Conservation (phyloP, 1,140 invertebrate genomes). For the Penaeus indicus region DNA sequence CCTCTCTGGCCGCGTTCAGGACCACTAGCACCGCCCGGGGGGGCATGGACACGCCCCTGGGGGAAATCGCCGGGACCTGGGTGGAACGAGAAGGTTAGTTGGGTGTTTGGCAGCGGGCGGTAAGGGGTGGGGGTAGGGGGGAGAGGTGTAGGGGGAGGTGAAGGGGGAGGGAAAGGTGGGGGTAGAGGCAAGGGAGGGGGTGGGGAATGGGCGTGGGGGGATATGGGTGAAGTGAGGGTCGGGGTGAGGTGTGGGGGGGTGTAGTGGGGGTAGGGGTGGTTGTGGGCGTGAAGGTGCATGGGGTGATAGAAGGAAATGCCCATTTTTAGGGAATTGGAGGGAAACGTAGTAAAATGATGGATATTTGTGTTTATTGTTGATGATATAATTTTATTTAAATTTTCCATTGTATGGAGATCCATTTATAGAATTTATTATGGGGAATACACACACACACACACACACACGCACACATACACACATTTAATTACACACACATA, state of each 20-base stretch:
- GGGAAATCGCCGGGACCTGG: constrained; percentile 27
- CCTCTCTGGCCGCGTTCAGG: neutral
- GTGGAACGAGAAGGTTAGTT: neutral
- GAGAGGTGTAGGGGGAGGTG: neutral
- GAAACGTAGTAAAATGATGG: no score
- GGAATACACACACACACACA: no score
- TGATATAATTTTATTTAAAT: no score
- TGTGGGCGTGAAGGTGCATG: neutral
- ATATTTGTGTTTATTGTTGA: no score
- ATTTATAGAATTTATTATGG: no score
- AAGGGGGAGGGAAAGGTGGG: neutral
- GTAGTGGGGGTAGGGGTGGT: neutral
- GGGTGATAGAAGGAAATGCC: neutral
- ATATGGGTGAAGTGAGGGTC: neutral
- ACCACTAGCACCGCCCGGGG: constrained; percentile 36
- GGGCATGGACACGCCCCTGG: constrained; percentile 6
- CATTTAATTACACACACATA: no score
- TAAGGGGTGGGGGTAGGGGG: neutral
- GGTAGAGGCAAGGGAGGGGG: neutral
- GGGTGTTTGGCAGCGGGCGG: neutral
- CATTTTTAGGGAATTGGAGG: neutral
- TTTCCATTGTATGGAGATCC: no score
- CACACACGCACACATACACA: no score
- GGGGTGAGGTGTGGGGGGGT: neutral
- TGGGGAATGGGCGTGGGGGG: neutral